Percentiles rank a stretch among this genome's conserved stretches.
Evolutionary conservation across 2,888 invertebrate species (phyloP).

Genomic region (Chorisops tibialis): DNA sequence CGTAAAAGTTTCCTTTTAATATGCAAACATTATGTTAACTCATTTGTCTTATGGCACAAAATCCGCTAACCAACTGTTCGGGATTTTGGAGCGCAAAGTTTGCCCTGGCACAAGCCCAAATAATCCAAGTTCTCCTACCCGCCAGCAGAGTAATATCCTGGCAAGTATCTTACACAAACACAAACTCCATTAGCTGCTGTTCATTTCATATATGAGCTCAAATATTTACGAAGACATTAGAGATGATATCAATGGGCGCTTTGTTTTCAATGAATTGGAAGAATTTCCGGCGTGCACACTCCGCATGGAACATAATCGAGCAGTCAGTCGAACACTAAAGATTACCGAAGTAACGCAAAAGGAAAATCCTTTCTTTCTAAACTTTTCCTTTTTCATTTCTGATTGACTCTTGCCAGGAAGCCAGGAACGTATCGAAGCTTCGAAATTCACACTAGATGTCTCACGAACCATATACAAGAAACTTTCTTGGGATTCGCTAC

Average conservation of each 20-base stretch:
- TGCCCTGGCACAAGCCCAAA: slow-evolving; percentile 12
- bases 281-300: background rate
- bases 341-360: background rate
- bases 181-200: slow-evolving; percentile 25
- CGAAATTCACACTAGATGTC: too few species aligned
- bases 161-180: slow-evolving; percentile 23
- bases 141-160: slow-evolving; percentile 26
- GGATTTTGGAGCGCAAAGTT: slow-evolving; percentile 9
- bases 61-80: slow-evolving; percentile 4
- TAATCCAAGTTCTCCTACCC: slow-evolving; percentile 22
- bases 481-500: too few species aligned
- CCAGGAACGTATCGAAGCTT: too few species aligned
- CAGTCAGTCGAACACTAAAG: too few species aligned
- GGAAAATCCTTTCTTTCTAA: background rate
- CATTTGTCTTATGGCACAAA: slow-evolving; percentile 13
- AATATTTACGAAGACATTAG: slow-evolving; percentile 25
- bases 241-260: slow-evolving; percentile 10
- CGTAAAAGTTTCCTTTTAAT: slow-evolving; percentile 13
- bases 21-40: slow-evolving; percentile 24
- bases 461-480: too few species aligned
- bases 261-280: slow-evolving; percentile 10
- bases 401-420: too few species aligned
- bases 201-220: slow-evolving; percentile 19
- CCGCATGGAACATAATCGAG: background rate
- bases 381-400: background rate